A percentile compares a stretch with the other conserved stretches of the same genome.
Conservation (phyloP, 2,888 invertebrate genomes). For the Sinodicranocentrus sp. region DNA sequence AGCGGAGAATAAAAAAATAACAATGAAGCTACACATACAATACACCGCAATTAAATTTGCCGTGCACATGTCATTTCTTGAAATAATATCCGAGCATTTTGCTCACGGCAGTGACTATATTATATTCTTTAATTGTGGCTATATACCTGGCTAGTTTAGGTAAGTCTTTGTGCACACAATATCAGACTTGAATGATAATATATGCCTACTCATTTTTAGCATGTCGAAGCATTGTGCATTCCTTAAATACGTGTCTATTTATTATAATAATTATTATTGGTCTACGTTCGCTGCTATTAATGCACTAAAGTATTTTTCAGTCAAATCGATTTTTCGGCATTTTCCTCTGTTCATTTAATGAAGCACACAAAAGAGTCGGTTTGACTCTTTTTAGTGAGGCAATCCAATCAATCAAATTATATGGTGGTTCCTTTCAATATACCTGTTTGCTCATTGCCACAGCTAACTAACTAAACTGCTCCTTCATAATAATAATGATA, state of each 20-base stretch:
- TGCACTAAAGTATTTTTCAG: constrained; percentile 19
- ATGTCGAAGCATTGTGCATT: not conserved
- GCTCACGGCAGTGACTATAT: constrained; percentile 3
- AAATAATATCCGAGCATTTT: not conserved
- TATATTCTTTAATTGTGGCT: too few relatives aligned
- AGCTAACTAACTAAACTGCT: constrained; percentile 29
- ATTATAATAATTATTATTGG: not conserved
- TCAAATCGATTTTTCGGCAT: constrained; percentile 43
- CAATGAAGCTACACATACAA: not conserved
- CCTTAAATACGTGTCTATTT: not conserved
- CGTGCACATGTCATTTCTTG: constrained; percentile 2
- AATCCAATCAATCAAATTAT: constrained; percentile 50
- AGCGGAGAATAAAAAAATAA: not conserved
- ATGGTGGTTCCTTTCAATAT: constrained; percentile 46
- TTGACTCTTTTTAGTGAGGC: constrained; percentile 24
- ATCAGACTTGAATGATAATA: too few relatives aligned
- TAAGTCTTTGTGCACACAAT: too few relatives aligned
- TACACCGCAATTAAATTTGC: not conserved
- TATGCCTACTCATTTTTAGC: too few relatives aligned
- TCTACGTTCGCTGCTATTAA: not conserved
- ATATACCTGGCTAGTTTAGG: too few relatives aligned
- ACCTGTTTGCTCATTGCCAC: constrained; percentile 37
- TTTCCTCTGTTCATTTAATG: constrained; percentile 5
- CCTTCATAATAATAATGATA: constrained; percentile 14
- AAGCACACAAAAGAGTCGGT: constrained; percentile 25